A percentile compares a stretch with the other conserved stretches of the same genome.
Conservation (phyloP, 1,140 invertebrate species). For the Drosophila micromelanica region DNA sequence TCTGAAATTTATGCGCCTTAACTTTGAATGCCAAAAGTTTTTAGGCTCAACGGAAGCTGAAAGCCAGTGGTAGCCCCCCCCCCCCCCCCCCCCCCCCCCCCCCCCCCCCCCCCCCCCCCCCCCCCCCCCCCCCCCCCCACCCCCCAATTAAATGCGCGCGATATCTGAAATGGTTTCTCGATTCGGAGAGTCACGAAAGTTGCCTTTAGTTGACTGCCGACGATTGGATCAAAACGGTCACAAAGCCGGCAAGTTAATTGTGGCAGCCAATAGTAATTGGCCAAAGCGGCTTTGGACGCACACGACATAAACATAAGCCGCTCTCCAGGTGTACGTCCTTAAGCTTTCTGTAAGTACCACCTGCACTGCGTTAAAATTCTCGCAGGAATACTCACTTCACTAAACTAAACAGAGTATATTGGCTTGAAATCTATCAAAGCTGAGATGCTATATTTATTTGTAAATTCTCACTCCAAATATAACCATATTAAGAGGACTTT, state of each 20-base stretch:
- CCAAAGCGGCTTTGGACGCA: constrained; percentile 40
- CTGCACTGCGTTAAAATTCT: neutral
- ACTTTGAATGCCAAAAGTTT: constrained; percentile 49
- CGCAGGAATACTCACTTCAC: neutral
- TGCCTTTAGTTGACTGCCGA: neutral
- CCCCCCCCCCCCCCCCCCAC: neutral
- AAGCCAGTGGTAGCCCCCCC: neutral
- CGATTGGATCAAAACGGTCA: constrained; percentile 11
- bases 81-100: too few relatives aligned
- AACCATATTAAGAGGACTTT: too few relatives aligned
- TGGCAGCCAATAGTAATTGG: constrained; percentile 48
- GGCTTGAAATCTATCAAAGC: too few relatives aligned
- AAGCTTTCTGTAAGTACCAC: constrained; percentile 2
- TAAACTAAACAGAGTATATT: too few relatives aligned
- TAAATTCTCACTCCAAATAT: too few relatives aligned
- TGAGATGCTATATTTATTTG: too few relatives aligned
- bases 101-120: too few relatives aligned
- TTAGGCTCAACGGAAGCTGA: constrained; percentile 35
- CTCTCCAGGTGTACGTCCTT: constrained; percentile 15
- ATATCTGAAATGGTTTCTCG: constrained; percentile 30
- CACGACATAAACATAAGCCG: constrained; percentile 20
- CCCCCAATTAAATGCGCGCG: constrained; percentile 34
- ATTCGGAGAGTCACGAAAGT: constrained; percentile 13
- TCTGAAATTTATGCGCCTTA: constrained; percentile 42
- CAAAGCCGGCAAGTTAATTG: constrained; percentile 36